Evolutionary conservation across 2,888 invertebrate genomes (phyloP).

Genomic region (Argyra leucocephala): DNA sequence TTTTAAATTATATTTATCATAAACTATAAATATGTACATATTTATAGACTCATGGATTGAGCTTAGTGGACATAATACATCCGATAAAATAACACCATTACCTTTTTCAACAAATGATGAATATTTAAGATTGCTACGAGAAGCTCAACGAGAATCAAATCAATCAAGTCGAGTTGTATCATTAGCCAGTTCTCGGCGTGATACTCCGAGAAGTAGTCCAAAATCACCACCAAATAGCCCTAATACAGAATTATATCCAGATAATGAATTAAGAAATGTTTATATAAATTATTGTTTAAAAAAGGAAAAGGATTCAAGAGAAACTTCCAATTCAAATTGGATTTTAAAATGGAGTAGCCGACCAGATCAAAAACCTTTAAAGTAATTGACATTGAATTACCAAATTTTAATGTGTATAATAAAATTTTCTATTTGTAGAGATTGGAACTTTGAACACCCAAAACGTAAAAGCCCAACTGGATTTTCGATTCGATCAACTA

Average conservation of each 20-base stretch:
- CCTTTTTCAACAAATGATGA: conserved; percentile 70
- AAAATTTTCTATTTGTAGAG: conserved; percentile 46
- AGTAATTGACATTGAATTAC: conserved; percentile 46
- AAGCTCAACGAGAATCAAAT: conserved; percentile 81
- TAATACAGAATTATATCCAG: conserved; percentile 65
- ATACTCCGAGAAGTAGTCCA: conserved; percentile 64
- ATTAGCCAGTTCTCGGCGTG: conserved; percentile 68
- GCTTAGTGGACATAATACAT: conserved; percentile 52
- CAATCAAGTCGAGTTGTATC: conserved; percentile 79
- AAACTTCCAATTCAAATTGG: conserved; percentile 57
- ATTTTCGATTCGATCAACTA: conserved; percentile 60
- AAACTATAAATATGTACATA: neutral
- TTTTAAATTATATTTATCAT: too few species aligned
- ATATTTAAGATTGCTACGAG: conserved; percentile 72
- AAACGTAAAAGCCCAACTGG: conserved; percentile 46
- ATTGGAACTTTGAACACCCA: conserved; percentile 78
- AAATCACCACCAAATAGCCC: conserved; percentile 93
- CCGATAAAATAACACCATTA: conserved; percentile 55
- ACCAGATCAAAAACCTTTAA: conserved; percentile 80
- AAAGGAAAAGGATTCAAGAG: neutral
- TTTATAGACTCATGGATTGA: conserved; percentile 83
- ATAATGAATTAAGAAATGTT: conserved; percentile 66
- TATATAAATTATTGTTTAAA: conserved; percentile 62
- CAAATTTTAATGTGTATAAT: neutral
- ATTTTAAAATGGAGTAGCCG: conserved; percentile 88